Percentiles rank a stretch among this genome's conserved stretches.
Conservation (phyloP, 2,113 vertebrate species). For the Cololabis saira region DNA sequence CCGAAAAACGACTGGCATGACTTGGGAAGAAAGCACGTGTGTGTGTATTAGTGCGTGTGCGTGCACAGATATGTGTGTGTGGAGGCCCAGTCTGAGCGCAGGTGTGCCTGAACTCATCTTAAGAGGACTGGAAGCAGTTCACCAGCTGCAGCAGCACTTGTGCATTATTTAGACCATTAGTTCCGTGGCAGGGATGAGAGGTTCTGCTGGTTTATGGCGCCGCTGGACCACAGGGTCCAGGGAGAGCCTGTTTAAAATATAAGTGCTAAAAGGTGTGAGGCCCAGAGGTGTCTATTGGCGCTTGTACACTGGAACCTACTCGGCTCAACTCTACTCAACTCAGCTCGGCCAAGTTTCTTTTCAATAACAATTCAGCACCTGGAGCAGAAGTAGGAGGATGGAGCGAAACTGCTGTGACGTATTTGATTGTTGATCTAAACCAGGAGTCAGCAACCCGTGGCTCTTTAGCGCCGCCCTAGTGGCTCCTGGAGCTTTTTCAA, state of each 20-base stretch:
- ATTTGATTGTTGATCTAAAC: too few species aligned
- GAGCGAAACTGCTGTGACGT: too few species aligned
- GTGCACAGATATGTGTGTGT: conserved; percentile 5
- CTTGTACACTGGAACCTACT: too few species aligned
- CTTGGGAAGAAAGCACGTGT: conserved; percentile 14
- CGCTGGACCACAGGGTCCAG: neutral
- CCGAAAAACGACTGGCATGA: conserved; percentile 32
- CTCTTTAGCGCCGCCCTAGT: too few species aligned
- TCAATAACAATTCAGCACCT: too few species aligned
- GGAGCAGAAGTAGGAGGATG: too few species aligned
- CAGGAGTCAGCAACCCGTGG: too few species aligned
- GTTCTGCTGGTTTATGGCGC: conserved; percentile 25
- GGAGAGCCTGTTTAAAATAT: conserved; percentile 4
- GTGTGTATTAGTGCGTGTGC: neutral
- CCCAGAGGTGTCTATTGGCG: neutral
- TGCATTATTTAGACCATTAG: conserved; percentile 56
- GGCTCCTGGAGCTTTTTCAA: too few species aligned
- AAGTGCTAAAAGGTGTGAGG: neutral
- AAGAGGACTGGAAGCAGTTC: conserved; percentile 31
- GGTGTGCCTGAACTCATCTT: conserved; percentile 39
- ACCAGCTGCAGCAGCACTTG: conserved; percentile 31
- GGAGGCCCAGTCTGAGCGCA: neutral
- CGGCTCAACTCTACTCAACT: too few species aligned
- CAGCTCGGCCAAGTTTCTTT: too few species aligned
- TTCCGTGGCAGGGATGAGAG: conserved; percentile 21